Evolutionary conservation across 1,140 invertebrate genomes (phyloP).

Genomic region (Philopotamus ludificatus): DNA sequence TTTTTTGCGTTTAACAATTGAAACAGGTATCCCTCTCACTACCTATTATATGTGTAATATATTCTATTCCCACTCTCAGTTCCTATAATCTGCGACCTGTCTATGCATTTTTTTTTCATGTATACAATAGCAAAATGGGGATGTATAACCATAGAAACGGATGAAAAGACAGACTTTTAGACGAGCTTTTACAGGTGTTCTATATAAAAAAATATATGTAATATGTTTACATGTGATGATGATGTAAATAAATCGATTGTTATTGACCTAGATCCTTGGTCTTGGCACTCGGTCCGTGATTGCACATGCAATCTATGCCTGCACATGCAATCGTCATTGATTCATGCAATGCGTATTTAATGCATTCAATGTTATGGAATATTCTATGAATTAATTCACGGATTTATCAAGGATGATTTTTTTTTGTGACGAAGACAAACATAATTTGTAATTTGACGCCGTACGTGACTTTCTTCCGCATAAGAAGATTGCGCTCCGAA

Average conservation of each 20-base stretch:
- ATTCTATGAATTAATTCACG: background rate
- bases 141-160: background rate
- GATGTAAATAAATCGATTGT: too few relatives aligned
- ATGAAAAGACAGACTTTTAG: too few relatives aligned
- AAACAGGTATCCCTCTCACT: constrained; percentile 16
- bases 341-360: too few relatives aligned
- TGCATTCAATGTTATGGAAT: background rate
- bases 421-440: too few relatives aligned
- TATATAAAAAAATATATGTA: background rate
- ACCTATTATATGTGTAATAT: too few relatives aligned
- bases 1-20: too few relatives aligned
- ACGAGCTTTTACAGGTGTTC: too few relatives aligned
- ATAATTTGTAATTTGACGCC: background rate
- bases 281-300: too few relatives aligned
- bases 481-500: background rate
- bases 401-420: background rate
- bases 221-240: background rate
- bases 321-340: background rate
- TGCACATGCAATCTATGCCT: too few relatives aligned
- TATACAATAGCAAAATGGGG: background rate
- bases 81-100: constrained; percentile 21
- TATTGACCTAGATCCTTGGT: too few relatives aligned
- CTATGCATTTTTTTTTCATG: constrained; percentile 6
- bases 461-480: background rate
- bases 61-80: constrained; percentile 1